These are phyloP conservation scores for Setipinna tenuifilis DNA, from an alignment of 2,797 vertebrate species.

Conservation along the genomic window DNA sequence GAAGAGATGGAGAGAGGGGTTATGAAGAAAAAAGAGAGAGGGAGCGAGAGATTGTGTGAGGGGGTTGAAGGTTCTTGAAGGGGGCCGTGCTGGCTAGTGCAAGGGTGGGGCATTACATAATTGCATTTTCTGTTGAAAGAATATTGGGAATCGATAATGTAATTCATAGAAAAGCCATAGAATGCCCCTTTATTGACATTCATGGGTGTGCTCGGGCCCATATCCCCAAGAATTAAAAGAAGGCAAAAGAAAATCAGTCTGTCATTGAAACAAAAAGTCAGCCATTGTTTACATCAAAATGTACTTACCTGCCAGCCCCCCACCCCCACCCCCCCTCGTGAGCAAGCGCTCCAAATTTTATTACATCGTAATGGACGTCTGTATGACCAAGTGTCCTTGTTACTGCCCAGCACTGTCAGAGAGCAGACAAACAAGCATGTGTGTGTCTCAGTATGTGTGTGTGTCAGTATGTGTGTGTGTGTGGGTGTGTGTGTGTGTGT, in stretches of 20 bases:
- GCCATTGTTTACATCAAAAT: slow-evolving; percentile 65
- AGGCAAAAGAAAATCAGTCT: slow-evolving; percentile 54
- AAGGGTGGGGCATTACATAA: slow-evolving; percentile 82
- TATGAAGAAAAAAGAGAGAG: slow-evolving; percentile 3
- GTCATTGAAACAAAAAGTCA: slow-evolving; percentile 69
- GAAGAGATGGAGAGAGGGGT: slow-evolving; percentile 35
- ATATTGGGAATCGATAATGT: slow-evolving; percentile 88
- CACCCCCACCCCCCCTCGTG: slow-evolving; percentile 29
- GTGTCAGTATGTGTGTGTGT: not conserved
- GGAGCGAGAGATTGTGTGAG: slow-evolving; percentile 48
- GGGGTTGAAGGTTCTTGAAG: slow-evolving; percentile 43
- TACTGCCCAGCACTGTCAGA: slow-evolving; percentile 32
- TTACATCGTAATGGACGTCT: slow-evolving; percentile 57
- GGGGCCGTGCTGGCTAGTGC: slow-evolving; percentile 57
- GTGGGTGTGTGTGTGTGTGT: not conserved
- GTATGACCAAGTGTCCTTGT: slow-evolving; percentile 50
- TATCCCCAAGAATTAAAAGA: slow-evolving; percentile 70
- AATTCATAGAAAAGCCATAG: slow-evolving; percentile 82
- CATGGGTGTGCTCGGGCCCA: slow-evolving; percentile 63
- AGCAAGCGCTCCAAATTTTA: slow-evolving; percentile 55
- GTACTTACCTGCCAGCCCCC: slow-evolving; percentile 59
- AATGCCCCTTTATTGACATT: slow-evolving; percentile 70
- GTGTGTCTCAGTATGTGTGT: not conserved
- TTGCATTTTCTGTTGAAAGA: slow-evolving; percentile 87
- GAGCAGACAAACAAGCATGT: slow-evolving; percentile 28